phyloP scores from a whole-genome alignment of 2,797 vertebrate genomes.

The Rhincodon typus region DNA sequence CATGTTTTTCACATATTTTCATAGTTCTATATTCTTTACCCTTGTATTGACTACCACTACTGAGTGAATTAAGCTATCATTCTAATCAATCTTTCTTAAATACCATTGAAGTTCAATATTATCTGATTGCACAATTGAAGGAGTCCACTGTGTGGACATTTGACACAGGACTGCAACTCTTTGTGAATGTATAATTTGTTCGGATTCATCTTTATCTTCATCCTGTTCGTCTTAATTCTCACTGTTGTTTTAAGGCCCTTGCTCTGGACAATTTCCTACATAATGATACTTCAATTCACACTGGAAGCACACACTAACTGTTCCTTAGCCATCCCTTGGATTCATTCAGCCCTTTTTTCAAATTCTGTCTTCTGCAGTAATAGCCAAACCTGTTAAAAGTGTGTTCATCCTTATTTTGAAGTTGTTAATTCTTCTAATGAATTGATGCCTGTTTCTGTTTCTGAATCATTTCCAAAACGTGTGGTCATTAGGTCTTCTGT shows the following conservation, averaged over 20 bases:
- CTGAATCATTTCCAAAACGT: not conserved
- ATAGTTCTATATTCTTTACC: not conserved
- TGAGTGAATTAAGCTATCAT: not conserved
- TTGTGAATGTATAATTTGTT: not conserved
- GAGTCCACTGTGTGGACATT: no score
- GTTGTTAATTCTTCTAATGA: not conserved
- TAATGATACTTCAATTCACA: not conserved
- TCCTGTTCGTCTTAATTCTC: not conserved
- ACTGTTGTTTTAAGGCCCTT: not conserved
- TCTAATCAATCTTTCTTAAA: not conserved
- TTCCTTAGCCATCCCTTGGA: not conserved
- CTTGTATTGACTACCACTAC: not conserved
- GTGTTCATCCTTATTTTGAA: no score
- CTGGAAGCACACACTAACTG: not conserved
- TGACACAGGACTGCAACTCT: no score
- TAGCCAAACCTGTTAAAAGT: not conserved
- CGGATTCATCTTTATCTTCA: not conserved
- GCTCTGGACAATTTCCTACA: not conserved
- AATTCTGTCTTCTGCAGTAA: not conserved
- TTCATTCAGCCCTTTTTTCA: not conserved
- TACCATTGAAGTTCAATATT: not conserved
- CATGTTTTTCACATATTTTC: not conserved
- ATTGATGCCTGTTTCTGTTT: not conserved
- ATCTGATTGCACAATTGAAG: not conserved
- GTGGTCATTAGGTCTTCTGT: not conserved